Evolutionary conservation across 2,888 invertebrate genomes (phyloP).

Genomic region (Polydrusus cervinus): DNA sequence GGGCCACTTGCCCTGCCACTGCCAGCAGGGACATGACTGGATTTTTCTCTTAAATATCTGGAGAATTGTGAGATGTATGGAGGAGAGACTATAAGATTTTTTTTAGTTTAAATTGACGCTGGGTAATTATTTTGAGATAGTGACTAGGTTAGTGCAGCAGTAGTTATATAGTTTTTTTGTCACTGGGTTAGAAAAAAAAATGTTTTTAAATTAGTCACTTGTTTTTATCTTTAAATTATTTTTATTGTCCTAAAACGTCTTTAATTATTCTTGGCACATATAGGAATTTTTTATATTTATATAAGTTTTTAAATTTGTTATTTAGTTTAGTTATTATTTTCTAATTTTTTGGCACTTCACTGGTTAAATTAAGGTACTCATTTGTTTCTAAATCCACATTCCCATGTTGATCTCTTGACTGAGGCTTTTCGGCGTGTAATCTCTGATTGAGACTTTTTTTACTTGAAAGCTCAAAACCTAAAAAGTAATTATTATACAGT

Average conservation of each 20-base stretch:
- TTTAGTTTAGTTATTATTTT: too few relatives aligned
- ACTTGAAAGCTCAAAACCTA: constrained; percentile 67
- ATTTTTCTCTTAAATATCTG: constrained; percentile 1
- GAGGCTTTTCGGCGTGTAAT: constrained; percentile 82
- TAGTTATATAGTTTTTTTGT: background rate
- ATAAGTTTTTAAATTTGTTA: constrained; percentile 4
- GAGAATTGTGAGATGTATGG: background rate
- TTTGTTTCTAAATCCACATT: constrained; percentile 75
- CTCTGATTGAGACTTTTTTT: constrained; percentile 78
- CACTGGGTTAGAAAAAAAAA: background rate
- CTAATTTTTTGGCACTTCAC: constrained; percentile 13
- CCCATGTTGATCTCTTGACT: constrained; percentile 76
- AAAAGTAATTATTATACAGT: too few relatives aligned
- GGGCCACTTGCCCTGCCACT: constrained; percentile 70
- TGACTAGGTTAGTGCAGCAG: background rate
- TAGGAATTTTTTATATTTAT: constrained; percentile 9
- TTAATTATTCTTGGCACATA: constrained; percentile 20
- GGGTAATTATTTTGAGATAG: background rate
- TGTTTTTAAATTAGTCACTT: background rate
- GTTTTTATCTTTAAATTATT: background rate
- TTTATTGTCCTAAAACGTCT: background rate
- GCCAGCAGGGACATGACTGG: constrained; percentile 71
- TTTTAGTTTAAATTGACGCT: background rate
- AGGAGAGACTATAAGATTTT: background rate
- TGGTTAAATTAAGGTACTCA: background rate